Conservation (phyloP, 2,113 vertebrate genomes). For the Tragelaphus imberbis region DNA sequence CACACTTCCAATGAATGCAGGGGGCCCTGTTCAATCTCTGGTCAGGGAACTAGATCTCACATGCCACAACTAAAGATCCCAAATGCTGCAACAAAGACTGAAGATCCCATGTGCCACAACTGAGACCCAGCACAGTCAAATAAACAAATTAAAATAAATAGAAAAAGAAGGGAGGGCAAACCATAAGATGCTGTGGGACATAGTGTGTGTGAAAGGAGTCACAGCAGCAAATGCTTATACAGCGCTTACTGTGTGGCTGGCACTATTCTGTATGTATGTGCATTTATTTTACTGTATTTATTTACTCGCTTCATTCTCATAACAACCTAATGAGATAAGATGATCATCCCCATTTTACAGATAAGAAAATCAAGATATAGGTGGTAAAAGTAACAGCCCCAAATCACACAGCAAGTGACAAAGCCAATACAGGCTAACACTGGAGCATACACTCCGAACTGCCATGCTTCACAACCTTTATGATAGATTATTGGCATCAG, state of each 20-base stretch:
- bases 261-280: background rate
- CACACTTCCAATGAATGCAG: background rate
- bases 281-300: background rate
- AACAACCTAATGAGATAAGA: background rate
- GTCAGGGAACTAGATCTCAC: background rate
- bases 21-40: background rate
- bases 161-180: background rate
- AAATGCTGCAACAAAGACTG: background rate
- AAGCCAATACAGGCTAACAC: background rate
- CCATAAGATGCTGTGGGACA: no score
- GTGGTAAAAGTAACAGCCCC: background rate
- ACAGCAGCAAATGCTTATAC: background rate
- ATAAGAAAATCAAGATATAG: background rate
- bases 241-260: background rate
- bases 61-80: background rate
- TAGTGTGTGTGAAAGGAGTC: background rate
- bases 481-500: background rate
- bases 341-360: background rate
- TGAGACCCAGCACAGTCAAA: background rate
- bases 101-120: accelerated
- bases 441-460: background rate
- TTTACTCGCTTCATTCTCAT: background rate
- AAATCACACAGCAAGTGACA: background rate
- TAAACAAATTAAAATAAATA: background rate
- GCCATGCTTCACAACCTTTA: background rate